A percentile compares a stretch with the other conserved stretches of the same genome.
These are phyloP conservation scores for Brachyistius frenatus DNA, from an alignment of 2,113 vertebrate species.

Conservation along the genomic window DNA sequence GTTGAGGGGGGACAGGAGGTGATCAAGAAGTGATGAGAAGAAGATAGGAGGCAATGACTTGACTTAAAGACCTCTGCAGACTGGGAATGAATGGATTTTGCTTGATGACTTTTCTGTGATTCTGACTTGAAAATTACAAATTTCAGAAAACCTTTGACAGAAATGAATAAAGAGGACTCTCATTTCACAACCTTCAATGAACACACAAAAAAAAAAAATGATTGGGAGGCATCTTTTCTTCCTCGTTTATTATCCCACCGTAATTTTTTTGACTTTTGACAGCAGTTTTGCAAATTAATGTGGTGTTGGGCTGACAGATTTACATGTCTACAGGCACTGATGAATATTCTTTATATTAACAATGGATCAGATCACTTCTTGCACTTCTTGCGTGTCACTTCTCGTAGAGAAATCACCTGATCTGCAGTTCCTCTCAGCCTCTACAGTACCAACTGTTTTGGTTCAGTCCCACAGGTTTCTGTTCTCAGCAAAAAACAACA, in stretches of 20 bases:
- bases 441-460: neutral
- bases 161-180: neutral
- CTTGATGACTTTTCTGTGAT: conserved; percentile 13
- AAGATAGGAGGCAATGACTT: conserved; percentile 10
- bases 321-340: neutral
- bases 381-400: neutral
- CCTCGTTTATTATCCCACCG: conserved; percentile 17
- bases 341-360: neutral
- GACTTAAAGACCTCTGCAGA: conserved; percentile 27
- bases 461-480: neutral
- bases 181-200: too few species aligned
- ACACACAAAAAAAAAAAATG: too few species aligned
- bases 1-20: neutral
- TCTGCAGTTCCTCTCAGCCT: neutral
- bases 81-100: neutral
- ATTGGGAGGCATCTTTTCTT: neutral
- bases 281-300: neutral
- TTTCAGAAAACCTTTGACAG: neutral
- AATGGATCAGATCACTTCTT: neutral
- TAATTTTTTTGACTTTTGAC: neutral
- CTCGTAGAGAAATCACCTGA: neutral
- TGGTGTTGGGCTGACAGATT: neutral
- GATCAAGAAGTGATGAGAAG: conserved; percentile 25
- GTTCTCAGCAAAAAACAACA: neutral
- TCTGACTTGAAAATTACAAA: neutral